Conservation (phyloP, 2,113 vertebrate species). For the Synchiropus splendidus region DNA sequence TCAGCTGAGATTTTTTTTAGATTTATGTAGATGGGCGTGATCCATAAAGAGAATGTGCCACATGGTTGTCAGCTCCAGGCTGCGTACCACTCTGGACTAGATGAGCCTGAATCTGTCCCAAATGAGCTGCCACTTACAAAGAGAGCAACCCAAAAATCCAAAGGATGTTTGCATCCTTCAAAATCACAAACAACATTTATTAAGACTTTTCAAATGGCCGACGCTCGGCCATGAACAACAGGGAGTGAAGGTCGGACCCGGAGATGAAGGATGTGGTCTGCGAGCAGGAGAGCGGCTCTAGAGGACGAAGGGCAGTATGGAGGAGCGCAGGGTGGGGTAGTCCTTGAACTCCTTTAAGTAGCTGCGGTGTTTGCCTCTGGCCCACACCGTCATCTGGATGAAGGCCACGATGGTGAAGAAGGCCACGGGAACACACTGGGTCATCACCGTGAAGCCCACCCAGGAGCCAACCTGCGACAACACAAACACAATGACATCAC, state of each 20-base stretch:
- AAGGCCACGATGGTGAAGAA: constrained; percentile 85
- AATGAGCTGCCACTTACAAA: no score
- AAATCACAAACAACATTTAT: neutral
- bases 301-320: constrained; percentile 84
- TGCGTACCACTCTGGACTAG: constrained; percentile 20
- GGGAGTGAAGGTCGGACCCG: neutral
- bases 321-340: constrained; percentile 82
- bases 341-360: constrained; percentile 86
- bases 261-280: neutral
- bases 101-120: constrained; percentile 4
- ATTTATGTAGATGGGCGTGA: neutral
- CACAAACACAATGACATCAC: constrained; percentile 6
- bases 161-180: neutral
- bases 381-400: constrained; percentile 88
- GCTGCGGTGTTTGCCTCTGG: constrained; percentile 83
- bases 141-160: no score
- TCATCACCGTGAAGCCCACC: constrained; percentile 87
- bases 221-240: neutral
- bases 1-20: neutral
- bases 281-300: constrained; percentile 44
- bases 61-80: constrained; percentile 32
- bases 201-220: neutral
- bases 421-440: constrained; percentile 86
- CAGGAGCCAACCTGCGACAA: constrained; percentile 76
- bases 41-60: neutral